phyloP scores from a whole-genome alignment of 2,113 vertebrate genomes.

The Rhabdornis inornatus region DNA sequence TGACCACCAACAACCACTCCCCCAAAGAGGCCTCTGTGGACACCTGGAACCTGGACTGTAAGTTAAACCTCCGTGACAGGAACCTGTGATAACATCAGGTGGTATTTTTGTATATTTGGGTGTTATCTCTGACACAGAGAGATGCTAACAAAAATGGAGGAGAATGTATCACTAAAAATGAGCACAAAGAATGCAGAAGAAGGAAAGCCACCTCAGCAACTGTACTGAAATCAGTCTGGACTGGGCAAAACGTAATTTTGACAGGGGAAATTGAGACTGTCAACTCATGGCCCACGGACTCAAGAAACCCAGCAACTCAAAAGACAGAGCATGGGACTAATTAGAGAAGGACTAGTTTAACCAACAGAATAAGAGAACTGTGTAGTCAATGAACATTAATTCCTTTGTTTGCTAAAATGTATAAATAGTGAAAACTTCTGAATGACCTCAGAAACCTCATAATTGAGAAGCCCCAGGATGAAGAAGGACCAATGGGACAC shows the following conservation, averaged over 20 bases:
- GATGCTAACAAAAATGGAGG: not conserved
- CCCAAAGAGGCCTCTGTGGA: fast-evolving
- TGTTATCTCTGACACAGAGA: fast-evolving
- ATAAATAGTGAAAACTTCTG: not conserved
- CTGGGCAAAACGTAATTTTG: not conserved
- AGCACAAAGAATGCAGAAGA: not conserved
- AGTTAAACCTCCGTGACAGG: fast-evolving
- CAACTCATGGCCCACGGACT: not conserved
- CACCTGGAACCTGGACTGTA: not conserved
- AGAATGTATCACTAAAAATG: not conserved
- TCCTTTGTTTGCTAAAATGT: not conserved
- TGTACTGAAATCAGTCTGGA: not conserved
- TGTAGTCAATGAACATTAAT: not conserved
- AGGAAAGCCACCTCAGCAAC: not conserved
- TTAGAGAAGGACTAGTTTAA: not conserved
- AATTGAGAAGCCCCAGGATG: not conserved
- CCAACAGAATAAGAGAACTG: not conserved
- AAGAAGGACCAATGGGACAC: not conserved
- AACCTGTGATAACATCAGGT: not conserved
- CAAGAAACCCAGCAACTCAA: not conserved
- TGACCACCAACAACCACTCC: not conserved
- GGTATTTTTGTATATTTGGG: not conserved
- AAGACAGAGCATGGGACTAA: not conserved
- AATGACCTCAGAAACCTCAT: not conserved
- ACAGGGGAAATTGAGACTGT: too few species aligned